Conservation (phyloP, 2,113 vertebrate genomes). For the Clinocottus analis region DNA sequence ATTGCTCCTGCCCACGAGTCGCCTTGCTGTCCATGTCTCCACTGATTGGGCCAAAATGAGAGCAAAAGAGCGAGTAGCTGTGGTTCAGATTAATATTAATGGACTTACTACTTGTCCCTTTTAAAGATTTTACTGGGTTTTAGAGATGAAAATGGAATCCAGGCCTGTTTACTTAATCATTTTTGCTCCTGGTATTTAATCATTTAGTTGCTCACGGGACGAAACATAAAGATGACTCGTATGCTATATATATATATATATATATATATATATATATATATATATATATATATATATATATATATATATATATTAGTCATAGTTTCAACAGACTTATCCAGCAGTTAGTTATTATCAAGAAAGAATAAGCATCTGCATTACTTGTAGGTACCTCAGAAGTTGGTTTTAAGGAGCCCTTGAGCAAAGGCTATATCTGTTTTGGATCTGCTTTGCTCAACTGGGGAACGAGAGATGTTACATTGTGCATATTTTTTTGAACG, state of each 20-base stretch:
- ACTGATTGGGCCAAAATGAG: constrained; percentile 54
- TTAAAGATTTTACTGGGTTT: constrained; percentile 46
- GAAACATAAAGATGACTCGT: constrained; percentile 51
- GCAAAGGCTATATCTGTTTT: no score
- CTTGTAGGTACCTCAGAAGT: no score
- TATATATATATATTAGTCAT: constrained; percentile 45
- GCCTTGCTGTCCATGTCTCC: constrained; percentile 42
- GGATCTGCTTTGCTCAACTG: no score
- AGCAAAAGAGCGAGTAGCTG: constrained; percentile 49
- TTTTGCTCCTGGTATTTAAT: constrained; percentile 58
- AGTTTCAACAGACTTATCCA: constrained; percentile 31
- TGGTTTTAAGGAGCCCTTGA: neutral
- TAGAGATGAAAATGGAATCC: constrained; percentile 43
- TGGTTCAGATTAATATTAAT: constrained; percentile 67
- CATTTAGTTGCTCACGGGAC: constrained; percentile 49
- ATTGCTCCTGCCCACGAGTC: constrained; percentile 36
- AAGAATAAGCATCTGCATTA: neutral
- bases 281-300: no score
- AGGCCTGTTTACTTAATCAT: constrained; percentile 53
- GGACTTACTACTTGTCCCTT: constrained; percentile 18
- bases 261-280: constrained; percentile 1
- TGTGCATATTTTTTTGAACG: neutral
- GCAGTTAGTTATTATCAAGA: constrained; percentile 32
- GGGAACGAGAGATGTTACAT: neutral
- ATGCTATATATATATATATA: neutral